Evolutionary conservation across 2,888 invertebrate species (phyloP).

Genomic region (Thelaira solivaga): DNA sequence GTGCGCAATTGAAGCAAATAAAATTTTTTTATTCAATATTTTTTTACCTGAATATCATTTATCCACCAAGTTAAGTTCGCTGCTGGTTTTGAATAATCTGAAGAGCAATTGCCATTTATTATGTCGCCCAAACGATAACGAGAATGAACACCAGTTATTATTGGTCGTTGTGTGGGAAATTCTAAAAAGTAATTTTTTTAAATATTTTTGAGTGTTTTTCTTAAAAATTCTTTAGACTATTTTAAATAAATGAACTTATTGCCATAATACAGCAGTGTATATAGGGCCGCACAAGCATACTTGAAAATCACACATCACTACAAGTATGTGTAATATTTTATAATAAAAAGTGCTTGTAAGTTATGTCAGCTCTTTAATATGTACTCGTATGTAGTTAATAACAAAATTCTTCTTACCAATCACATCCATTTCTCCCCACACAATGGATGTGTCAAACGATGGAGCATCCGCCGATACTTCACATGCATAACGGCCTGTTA

Average conservation of each 20-base stretch:
- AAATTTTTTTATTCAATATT: not conserved
- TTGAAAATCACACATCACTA: too few species aligned
- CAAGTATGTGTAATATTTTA: too few species aligned
- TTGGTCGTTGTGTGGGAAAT: slow-evolving; percentile 78
- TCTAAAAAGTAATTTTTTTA: too few species aligned
- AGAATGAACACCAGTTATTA: slow-evolving; percentile 78
- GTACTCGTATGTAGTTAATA: too few species aligned
- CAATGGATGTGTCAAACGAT: slow-evolving; percentile 75
- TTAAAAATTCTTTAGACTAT: not conserved
- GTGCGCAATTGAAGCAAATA: not conserved
- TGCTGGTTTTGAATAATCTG: slow-evolving; percentile 79
- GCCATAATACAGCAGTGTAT: too few species aligned
- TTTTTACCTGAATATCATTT: slow-evolving; percentile 77
- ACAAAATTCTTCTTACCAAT: slow-evolving; percentile 74
- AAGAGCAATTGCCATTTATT: slow-evolving; percentile 79
- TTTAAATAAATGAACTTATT: not conserved
- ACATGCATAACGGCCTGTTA: slow-evolving; percentile 76
- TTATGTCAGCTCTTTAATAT: too few species aligned
- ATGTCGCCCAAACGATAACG: slow-evolving; percentile 79
- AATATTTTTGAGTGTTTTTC: too few species aligned
- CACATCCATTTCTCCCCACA: slow-evolving; percentile 76
- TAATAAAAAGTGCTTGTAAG: not conserved
- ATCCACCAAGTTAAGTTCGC: slow-evolving; percentile 81
- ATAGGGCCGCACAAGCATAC: too few species aligned
- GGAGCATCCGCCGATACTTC: slow-evolving; percentile 77